Percentiles rank a stretch among this genome's conserved stretches.
phyloP scores from a whole-genome alignment of 2,797 vertebrate genomes.

The Chelmon rostratus region DNA sequence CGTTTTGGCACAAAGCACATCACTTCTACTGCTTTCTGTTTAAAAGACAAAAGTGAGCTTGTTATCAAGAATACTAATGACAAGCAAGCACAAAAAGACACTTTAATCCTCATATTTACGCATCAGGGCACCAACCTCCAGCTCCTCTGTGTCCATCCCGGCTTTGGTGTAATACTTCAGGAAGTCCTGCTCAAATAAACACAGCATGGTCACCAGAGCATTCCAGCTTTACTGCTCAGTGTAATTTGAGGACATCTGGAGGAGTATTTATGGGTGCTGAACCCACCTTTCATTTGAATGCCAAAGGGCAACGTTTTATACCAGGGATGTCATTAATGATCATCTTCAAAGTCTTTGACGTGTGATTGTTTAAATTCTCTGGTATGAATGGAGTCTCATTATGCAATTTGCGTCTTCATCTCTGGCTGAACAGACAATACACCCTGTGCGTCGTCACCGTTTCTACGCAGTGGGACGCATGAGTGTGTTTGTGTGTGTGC shows the following conservation, averaged over 20 bases:
- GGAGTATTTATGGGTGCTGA: constrained; percentile 64
- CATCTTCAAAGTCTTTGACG: constrained; percentile 55
- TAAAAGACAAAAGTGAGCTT: constrained; percentile 16
- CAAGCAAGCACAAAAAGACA: neutral
- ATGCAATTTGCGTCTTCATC: constrained; percentile 46
- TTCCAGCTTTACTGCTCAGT: constrained; percentile 62
- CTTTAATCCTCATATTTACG: neutral
- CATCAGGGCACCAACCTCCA: constrained; percentile 86
- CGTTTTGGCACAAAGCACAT: constrained; percentile 97
- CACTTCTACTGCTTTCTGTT: constrained; percentile 93
- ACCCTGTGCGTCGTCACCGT: constrained; percentile 6
- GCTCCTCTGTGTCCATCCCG: constrained; percentile 90
- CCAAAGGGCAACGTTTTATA: constrained; percentile 57
- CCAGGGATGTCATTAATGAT: constrained; percentile 56
- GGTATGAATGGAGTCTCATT: constrained; percentile 24
- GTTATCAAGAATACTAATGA: neutral
- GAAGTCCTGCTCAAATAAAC: constrained; percentile 90
- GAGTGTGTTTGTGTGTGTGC: constrained; percentile 5
- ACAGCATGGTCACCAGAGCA: constrained; percentile 68
- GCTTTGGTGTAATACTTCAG: constrained; percentile 94
- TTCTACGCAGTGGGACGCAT: constrained; percentile 12
- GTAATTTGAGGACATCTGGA: constrained; percentile 72
- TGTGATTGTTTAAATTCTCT: constrained; percentile 35
- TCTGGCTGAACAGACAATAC: constrained; percentile 28
- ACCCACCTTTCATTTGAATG: constrained; percentile 61